Percentiles rank a stretch among this genome's conserved stretches.
Conservation (phyloP, 2,113 vertebrate genomes). For the Thymallus thymallus region DNA sequence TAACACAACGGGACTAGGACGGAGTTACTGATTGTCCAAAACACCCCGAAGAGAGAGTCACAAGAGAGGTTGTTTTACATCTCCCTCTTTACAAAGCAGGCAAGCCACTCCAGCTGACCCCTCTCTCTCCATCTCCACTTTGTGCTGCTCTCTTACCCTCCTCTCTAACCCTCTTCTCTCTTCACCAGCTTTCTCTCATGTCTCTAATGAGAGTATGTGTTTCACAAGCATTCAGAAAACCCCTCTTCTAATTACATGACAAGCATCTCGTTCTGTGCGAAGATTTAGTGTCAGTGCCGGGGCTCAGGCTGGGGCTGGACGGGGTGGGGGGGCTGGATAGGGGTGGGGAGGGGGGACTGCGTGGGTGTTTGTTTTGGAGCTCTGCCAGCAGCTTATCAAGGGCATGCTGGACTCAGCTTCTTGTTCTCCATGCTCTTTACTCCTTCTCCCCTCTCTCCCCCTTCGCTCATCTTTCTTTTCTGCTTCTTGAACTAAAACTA, state of each 20-base stretch:
- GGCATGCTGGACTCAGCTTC: slow-evolving; percentile 57
- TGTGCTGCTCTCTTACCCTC: slow-evolving; percentile 20
- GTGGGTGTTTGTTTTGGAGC: slow-evolving; percentile 45
- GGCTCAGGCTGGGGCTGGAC: slow-evolving; percentile 39
- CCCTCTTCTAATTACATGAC: slow-evolving; percentile 71
- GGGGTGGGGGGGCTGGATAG: background rate
- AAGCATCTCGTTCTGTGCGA: slow-evolving; percentile 63
- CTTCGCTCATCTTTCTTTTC: slow-evolving; percentile 12
- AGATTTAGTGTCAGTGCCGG: slow-evolving; percentile 36
- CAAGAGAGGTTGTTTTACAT: background rate
- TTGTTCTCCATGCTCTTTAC: slow-evolving; percentile 33
- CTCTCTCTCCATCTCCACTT: slow-evolving; percentile 11
- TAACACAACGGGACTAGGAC: slow-evolving; percentile 35
- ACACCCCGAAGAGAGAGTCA: background rate
- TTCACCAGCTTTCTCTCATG: slow-evolving; percentile 32
- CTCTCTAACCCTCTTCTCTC: background rate
- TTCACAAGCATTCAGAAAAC: slow-evolving; percentile 57
- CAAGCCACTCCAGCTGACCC: background rate
- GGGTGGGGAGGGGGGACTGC: slow-evolving; percentile 9
- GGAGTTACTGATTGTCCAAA: background rate
- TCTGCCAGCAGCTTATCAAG: slow-evolving; percentile 62
- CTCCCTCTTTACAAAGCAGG: background rate
- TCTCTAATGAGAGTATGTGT: slow-evolving; percentile 63
- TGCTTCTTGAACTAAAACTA: slow-evolving; percentile 25
- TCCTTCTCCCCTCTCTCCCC: background rate